These are phyloP conservation scores for Panthera tigris DNA, from an alignment of 2,113 vertebrate genomes.

Conservation along the genomic window DNA sequence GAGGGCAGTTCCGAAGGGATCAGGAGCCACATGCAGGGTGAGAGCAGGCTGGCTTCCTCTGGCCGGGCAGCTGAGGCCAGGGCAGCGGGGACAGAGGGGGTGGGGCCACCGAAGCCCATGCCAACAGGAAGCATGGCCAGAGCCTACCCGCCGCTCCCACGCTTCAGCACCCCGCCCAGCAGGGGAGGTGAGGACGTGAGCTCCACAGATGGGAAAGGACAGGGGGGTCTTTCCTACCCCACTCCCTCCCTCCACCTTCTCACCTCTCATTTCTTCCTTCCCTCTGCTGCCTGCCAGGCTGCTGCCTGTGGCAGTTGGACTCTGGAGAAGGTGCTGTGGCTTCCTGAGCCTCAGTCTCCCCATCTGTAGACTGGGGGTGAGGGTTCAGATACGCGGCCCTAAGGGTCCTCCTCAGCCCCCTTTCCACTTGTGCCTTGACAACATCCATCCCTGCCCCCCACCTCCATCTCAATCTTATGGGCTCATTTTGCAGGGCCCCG, in stretches of 20 bases:
- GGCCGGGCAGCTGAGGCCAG: background rate
- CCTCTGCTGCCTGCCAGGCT: background rate
- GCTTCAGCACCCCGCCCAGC: constrained; percentile 45
- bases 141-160: constrained; percentile 50
- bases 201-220: background rate
- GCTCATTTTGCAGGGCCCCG: background rate
- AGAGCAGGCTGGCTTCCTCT: constrained; percentile 58
- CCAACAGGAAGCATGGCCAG: constrained; percentile 77
- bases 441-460: background rate
- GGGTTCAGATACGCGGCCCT: background rate
- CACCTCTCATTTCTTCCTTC: background rate
- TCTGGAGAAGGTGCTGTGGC: background rate
- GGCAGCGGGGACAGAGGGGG: constrained; percentile 57
- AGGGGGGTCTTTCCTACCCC: background rate
- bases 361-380: background rate
- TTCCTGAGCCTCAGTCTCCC: background rate
- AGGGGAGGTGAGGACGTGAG: background rate
- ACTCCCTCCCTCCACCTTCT: background rate
- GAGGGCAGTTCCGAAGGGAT: background rate
- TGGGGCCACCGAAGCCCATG: background rate
- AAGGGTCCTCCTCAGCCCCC: background rate
- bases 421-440: background rate
- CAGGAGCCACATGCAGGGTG: background rate
- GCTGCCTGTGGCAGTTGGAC: background rate
- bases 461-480: background rate